Evolutionary conservation across 2,113 vertebrate species (phyloP).

Genomic region (Charina bottae): DNA sequence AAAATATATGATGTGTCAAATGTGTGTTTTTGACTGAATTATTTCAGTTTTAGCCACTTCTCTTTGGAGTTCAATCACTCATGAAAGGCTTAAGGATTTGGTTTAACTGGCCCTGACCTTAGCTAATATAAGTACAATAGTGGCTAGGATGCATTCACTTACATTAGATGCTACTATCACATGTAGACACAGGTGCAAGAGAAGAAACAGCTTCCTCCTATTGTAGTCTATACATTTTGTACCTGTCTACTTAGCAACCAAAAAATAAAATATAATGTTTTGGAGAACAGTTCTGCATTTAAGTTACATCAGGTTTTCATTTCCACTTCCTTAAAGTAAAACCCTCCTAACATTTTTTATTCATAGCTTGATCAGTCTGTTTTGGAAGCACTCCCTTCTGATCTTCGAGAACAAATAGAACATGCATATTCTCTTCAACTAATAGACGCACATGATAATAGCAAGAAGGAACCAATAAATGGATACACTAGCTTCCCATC

Average conservation of each 20-base stretch:
- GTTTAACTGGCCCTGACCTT: neutral
- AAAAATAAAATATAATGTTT: neutral
- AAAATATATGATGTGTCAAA: too few species aligned
- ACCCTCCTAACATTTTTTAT: neutral
- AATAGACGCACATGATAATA: conserved; percentile 59
- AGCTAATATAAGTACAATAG: neutral
- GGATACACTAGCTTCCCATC: conserved; percentile 63
- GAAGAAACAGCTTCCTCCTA: neutral
- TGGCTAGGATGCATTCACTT: neutral
- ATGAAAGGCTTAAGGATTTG: neutral
- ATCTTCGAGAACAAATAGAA: conserved; percentile 91
- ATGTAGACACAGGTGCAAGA: neutral
- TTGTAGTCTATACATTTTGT: neutral
- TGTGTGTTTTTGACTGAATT: neutral
- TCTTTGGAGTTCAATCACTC: neutral
- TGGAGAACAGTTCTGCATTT: neutral
- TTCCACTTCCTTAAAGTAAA: conserved; percentile 24
- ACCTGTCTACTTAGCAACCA: neutral
- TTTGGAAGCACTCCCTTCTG: conserved; percentile 88
- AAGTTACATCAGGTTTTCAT: neutral
- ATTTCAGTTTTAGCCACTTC: neutral
- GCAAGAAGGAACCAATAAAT: conserved; percentile 72
- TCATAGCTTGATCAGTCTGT: conserved; percentile 91
- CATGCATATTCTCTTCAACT: conserved; percentile 77
- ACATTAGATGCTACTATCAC: neutral